phyloP scores from a whole-genome alignment of 2,888 invertebrate genomes.

The Caenorhabditis zanzibari region DNA sequence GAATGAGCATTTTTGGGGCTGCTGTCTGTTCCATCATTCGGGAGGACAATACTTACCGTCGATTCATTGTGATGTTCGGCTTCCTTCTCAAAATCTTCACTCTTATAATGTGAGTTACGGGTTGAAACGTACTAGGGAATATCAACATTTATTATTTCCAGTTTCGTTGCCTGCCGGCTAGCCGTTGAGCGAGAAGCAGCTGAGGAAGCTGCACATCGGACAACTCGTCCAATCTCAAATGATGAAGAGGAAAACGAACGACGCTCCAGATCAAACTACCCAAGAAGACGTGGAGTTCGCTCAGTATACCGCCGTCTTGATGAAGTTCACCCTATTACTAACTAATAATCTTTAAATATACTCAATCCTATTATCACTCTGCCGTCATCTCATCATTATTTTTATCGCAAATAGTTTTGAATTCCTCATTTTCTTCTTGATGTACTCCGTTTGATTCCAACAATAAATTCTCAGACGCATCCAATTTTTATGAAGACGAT shows the following conservation, averaged over 20 bases:
- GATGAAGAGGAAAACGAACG: neutral
- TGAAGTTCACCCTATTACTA: no score
- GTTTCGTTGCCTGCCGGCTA: constrained; percentile 21
- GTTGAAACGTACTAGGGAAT: no score
- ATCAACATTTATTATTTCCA: constrained; percentile 26
- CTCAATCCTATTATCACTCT: no score
- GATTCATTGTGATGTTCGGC: constrained; percentile 13
- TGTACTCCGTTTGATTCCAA: neutral
- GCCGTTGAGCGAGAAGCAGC: neutral
- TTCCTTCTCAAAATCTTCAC: constrained; percentile 23
- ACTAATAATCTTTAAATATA: no score
- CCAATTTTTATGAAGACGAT: neutral
- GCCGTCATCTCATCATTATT: no score
- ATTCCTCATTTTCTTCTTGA: neutral
- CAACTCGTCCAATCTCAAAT: neutral
- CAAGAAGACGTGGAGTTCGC: neutral
- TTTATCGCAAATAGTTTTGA: neutral
- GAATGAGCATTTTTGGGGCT: constrained; percentile 11
- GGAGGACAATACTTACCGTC: constrained; percentile 18
- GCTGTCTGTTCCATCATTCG: neutral
- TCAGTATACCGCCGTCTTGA: neutral
- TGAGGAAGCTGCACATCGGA: no score
- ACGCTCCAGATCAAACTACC: neutral
- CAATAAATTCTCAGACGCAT: constrained; percentile 19
- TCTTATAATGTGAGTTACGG: constrained; percentile 21